A percentile compares a stretch with the other conserved stretches of the same genome.
Evolutionary conservation across 1,140 invertebrate genomes (phyloP).

Genomic region (Steinernema feltiae): DNA sequence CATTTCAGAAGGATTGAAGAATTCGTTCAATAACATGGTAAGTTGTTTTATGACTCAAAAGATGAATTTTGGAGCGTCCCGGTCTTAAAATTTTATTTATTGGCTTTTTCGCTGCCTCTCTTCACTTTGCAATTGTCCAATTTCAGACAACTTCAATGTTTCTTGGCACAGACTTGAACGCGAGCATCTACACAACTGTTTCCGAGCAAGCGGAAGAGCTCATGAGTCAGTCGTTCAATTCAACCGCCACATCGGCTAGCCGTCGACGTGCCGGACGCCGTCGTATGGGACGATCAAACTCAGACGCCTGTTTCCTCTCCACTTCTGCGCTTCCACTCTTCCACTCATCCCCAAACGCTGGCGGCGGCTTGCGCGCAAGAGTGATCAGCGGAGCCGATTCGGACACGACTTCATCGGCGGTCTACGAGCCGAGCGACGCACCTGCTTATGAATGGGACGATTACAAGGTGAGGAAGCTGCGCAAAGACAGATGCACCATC

Average conservation of each 20-base stretch:
- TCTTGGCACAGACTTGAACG: not conserved
- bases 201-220: not conserved
- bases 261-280: not conserved
- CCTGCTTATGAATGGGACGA: slow-evolving; percentile 41
- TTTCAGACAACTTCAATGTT: slow-evolving; percentile 1
- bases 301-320: not conserved
- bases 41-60: not conserved
- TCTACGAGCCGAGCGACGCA: slow-evolving; percentile 16
- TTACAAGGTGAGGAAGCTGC: slow-evolving; percentile 28
- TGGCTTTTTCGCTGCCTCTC: not conserved
- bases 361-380: not conserved
- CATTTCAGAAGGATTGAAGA: not conserved
- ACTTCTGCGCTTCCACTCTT: not conserved
- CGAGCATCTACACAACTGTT: not conserved
- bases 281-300: not conserved
- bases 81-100: no score
- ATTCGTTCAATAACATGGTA: not conserved
- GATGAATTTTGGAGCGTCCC: no score
- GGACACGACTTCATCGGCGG: not conserved
- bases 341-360: not conserved
- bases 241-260: not conserved
- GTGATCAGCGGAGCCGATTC: not conserved
- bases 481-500: no score
- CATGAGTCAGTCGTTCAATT: slow-evolving; percentile 6
- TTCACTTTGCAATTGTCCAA: not conserved